Conservation (phyloP, 2,113 vertebrate species). For the Rhabdornis inornatus region DNA sequence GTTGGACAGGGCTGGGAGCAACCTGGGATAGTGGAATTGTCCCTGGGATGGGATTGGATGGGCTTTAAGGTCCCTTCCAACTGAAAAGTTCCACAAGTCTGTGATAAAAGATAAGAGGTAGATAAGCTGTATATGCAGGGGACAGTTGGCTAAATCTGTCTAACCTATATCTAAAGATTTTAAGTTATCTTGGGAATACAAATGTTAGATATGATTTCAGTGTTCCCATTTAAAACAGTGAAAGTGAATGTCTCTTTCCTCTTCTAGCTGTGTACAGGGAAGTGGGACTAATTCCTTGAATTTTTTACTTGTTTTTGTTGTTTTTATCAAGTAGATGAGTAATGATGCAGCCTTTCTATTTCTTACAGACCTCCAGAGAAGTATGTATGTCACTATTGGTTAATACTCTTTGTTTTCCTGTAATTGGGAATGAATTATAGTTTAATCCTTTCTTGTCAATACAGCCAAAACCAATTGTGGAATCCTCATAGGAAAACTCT, state of each 20-base stretch:
- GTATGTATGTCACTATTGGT: not conserved
- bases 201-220: not conserved
- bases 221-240: not conserved
- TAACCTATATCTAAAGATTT: not conserved
- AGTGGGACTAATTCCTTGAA: not conserved
- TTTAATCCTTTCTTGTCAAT: constrained; percentile 9
- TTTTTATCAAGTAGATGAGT: not conserved
- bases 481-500: not conserved
- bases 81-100: fast-evolving
- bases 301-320: not conserved
- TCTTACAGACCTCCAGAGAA: not conserved
- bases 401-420: not conserved
- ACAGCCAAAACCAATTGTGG: not conserved
- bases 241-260: not conserved
- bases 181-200: not conserved
- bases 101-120: not conserved
- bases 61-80: not conserved
- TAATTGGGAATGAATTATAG: constrained; percentile 27
- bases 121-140: not conserved
- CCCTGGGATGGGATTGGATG: not conserved
- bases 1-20: fast-evolving
- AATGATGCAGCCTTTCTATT: not conserved
- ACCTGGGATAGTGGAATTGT: fast-evolving
- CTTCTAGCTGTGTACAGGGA: not conserved
- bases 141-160: not conserved